phyloP scores from a whole-genome alignment of 1,140 invertebrate species.

The Caenorhabditis latens region DNA sequence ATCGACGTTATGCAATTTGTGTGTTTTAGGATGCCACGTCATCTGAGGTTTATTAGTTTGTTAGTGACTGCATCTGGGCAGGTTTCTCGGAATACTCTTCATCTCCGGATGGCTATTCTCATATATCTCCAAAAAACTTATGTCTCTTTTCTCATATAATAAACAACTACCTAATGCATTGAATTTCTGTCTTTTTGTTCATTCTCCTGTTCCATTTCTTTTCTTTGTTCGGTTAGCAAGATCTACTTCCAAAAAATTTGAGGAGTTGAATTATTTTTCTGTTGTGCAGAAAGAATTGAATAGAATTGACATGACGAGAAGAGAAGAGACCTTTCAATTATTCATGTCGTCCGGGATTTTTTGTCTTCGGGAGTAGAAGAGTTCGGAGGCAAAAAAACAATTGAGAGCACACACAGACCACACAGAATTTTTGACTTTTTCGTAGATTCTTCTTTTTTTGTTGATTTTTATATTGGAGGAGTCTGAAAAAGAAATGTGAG shows the following conservation, averaged over 20 bases:
- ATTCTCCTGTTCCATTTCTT: background rate
- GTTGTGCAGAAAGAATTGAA: background rate
- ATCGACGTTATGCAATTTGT: too few species aligned
- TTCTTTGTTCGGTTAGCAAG: background rate
- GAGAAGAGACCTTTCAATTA: slow-evolving; percentile 7
- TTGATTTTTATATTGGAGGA: background rate
- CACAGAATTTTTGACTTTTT: background rate
- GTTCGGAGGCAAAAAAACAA: slow-evolving; percentile 15
- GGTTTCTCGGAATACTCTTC: too few species aligned
- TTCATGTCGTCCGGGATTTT: background rate
- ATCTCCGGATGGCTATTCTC: too few species aligned
- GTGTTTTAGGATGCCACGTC: too few species aligned
- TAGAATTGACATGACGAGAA: background rate
- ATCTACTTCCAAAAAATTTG: background rate
- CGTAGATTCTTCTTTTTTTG: background rate
- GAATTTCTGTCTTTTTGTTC: background rate
- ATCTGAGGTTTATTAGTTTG: too few species aligned
- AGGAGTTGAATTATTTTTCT: background rate
- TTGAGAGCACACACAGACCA: slow-evolving; percentile 2
- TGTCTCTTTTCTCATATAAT: background rate
- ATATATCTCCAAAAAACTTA: too few species aligned
- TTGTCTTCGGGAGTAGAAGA: background rate
- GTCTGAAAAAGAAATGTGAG: too few species aligned
- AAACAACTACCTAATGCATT: slow-evolving; percentile 27
- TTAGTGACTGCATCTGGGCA: too few species aligned